Evolutionary conservation across 2,113 vertebrate genomes (phyloP).

Genomic region (Castor canadensis): DNA sequence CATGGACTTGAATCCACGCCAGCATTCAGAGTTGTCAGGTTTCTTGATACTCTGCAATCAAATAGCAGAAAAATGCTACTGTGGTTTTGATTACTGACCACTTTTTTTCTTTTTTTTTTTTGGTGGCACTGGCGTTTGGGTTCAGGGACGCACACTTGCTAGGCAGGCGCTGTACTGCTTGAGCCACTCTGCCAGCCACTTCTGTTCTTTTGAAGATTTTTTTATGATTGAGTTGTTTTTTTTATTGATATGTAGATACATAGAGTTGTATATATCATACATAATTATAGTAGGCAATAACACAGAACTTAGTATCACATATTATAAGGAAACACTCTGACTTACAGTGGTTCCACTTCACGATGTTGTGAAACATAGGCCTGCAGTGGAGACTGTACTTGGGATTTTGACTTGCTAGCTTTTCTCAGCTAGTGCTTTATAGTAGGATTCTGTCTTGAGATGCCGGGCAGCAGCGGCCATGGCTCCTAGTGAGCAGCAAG

Average conservation of each 20-base stretch:
- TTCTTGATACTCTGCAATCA: neutral
- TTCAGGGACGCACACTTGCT: no score
- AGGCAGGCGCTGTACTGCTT: no score
- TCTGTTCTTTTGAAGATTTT: neutral
- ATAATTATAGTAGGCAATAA: no score
- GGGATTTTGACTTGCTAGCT: neutral
- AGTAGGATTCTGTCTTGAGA: neutral
- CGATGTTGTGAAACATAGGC: no score
- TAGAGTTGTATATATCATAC: neutral
- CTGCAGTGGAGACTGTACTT: no score
- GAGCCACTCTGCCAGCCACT: no score
- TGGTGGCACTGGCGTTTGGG: no score
- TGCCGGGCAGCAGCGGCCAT: no score
- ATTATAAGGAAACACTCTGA: no score
- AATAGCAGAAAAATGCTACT: no score
- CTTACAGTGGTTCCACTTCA: neutral
- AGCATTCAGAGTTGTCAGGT: neutral
- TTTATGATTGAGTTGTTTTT: neutral
- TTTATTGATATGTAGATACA: neutral
- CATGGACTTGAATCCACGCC: neutral
- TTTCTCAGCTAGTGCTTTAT: neutral
- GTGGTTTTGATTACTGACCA: neutral
- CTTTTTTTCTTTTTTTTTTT: neutral
- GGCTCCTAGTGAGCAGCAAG: no score
- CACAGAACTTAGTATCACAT: no score